Percentiles rank a stretch among this genome's conserved stretches.
Conservation (phyloP, 37 sponge, comb jelly and placozoan genomes). For the Cladorhizidae sp. region DNA sequence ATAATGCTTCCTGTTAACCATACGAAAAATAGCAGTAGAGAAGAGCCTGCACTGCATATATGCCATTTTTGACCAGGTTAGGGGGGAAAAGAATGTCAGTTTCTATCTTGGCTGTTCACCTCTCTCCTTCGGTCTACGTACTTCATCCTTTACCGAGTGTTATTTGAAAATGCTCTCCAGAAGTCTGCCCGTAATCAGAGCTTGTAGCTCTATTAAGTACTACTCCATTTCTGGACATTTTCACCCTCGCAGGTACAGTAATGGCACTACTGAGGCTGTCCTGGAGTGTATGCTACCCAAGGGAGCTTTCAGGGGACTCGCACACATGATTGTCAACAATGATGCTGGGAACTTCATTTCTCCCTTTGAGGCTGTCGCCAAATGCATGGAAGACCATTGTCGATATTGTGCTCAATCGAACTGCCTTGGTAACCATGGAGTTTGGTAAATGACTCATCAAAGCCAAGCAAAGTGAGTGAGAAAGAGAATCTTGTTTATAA, state of each 20-base stretch:
- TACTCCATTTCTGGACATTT: not conserved
- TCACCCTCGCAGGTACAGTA: constrained; percentile 14
- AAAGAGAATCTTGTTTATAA: too few species aligned
- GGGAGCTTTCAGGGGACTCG: constrained; percentile 74
- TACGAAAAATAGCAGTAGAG: not conserved
- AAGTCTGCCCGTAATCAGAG: too few species aligned
- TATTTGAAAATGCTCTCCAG: too few species aligned
- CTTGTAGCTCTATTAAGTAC: not conserved
- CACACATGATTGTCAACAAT: constrained; percentile 92
- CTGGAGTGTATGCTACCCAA: constrained; percentile 65
- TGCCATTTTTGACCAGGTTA: too few species aligned
- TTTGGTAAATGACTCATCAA: constrained; percentile 93
- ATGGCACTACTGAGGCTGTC: constrained; percentile 9
- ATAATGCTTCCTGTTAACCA: not conserved
- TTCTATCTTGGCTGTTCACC: too few species aligned
- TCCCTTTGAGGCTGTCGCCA: constrained; percentile 85
- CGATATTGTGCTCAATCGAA: constrained; percentile 92
- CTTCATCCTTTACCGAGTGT: too few species aligned
- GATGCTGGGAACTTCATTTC: constrained; percentile 98
- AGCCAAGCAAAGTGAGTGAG: constrained; percentile 71
- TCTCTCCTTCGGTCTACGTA: too few species aligned
- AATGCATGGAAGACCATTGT: constrained; percentile 92
- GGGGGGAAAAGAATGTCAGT: too few species aligned
- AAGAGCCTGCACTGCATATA: constrained; percentile 39
- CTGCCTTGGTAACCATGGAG: constrained; percentile 86